Evolutionary conservation across 2,888 invertebrate genomes (phyloP).

Genomic region (Machimus atricapillus): DNA sequence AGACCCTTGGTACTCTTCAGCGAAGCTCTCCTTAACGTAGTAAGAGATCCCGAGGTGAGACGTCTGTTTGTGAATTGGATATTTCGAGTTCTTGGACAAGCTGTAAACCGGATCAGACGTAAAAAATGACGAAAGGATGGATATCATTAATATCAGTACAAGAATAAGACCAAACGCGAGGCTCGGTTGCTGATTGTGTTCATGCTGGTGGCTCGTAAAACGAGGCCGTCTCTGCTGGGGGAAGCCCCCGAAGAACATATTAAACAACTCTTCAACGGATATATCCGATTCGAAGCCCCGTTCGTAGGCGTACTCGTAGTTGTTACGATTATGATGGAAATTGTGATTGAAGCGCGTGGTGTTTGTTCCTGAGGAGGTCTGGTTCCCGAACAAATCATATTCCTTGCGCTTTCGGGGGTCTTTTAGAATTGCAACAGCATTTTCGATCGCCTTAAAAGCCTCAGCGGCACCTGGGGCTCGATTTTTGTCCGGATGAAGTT

Average conservation of each 20-base stretch:
- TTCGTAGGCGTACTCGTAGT: constrained; percentile 68
- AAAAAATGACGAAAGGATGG: constrained; percentile 93
- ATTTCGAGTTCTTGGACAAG: constrained; percentile 74
- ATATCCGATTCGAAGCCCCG: constrained; percentile 91
- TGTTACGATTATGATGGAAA: constrained; percentile 3
- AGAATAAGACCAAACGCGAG: constrained; percentile 70
- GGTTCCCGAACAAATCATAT: constrained; percentile 74
- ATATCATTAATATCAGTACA: constrained; percentile 87
- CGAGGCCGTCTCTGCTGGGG: constrained; percentile 58
- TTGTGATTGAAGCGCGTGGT: constrained; percentile 31
- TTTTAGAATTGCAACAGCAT: constrained; percentile 79
- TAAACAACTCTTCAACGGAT: constrained; percentile 95
- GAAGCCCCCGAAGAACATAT: constrained; percentile 95
- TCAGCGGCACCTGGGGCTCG: constrained; percentile 81
- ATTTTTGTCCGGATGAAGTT: constrained; percentile 85
- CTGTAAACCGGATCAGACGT: constrained; percentile 94
- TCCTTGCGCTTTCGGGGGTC: constrained; percentile 76
- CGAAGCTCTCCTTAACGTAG: constrained; percentile 92
- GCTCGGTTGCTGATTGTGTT: constrained; percentile 57
- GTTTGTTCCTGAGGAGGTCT: constrained; percentile 61
- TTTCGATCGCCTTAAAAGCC: constrained; percentile 83
- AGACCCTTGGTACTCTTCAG: constrained; percentile 82
- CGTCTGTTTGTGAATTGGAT: constrained; percentile 73
- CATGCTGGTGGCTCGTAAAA: constrained; percentile 51
- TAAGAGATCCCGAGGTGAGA: constrained; percentile 85